Percentiles rank a stretch among this genome's conserved stretches.
Evolutionary conservation across 2,113 vertebrate species (phyloP).

Genomic region (Melanotaenia duboulayi): DNA sequence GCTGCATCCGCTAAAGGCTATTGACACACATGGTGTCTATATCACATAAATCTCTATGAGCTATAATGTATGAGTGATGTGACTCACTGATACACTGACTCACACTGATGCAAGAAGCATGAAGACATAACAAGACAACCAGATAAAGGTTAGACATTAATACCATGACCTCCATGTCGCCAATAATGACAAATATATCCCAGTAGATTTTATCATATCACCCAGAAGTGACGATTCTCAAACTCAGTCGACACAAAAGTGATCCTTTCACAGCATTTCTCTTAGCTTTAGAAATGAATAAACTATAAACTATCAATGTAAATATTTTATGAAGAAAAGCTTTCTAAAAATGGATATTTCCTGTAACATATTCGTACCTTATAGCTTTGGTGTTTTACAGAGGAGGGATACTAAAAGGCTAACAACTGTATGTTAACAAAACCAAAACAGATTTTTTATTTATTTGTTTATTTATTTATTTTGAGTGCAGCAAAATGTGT

Average conservation of each 20-base stretch:
- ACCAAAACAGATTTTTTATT: too few species aligned
- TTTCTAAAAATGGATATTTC: too few species aligned
- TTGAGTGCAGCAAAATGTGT: too few species aligned
- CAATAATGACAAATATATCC: conserved; percentile 39
- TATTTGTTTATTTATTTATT: too few species aligned
- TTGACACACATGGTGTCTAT: background rate
- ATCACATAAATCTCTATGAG: background rate
- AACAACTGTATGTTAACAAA: too few species aligned
- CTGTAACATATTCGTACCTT: too few species aligned
- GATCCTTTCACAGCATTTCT: background rate
- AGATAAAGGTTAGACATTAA: background rate
- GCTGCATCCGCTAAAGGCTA: background rate
- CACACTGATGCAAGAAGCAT: background rate
- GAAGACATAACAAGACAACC: conserved; percentile 25
- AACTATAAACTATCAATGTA: background rate
- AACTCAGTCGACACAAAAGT: background rate
- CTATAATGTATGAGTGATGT: background rate
- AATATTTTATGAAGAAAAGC: background rate
- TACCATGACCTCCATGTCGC: background rate
- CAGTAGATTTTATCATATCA: background rate
- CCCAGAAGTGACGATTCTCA: background rate
- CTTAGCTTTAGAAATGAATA: background rate
- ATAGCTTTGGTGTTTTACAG: too few species aligned
- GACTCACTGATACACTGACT: background rate
- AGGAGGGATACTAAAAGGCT: too few species aligned